Evolutionary conservation across 1,140 invertebrate genomes (phyloP).

Genomic region (Calliphora vicina): DNA sequence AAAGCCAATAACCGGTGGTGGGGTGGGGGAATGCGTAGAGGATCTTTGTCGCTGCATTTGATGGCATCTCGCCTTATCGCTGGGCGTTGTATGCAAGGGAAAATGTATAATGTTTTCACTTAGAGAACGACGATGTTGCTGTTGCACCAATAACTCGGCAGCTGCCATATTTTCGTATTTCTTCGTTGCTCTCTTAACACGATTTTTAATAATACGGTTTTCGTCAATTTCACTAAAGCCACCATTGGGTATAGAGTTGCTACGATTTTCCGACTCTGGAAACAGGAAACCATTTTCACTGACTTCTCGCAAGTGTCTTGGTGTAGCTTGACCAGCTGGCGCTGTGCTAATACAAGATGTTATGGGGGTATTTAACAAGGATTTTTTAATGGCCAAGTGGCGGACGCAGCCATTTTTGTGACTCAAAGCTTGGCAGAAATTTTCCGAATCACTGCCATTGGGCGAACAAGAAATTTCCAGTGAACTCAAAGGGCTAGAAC

Average conservation of each 20-base stretch:
- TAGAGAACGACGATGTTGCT: constrained; percentile 71
- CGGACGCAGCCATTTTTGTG: constrained; percentile 38
- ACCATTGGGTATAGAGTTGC: constrained; percentile 53
- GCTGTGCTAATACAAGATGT: constrained; percentile 41
- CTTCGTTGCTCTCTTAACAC: constrained; percentile 61
- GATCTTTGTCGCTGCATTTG: constrained; percentile 63
- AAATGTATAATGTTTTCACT: constrained; percentile 72
- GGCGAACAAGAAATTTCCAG: constrained; percentile 53
- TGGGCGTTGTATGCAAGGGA: constrained; percentile 67
- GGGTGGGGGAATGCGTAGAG: constrained; percentile 56
- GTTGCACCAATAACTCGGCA: constrained; percentile 51
- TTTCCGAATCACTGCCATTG: constrained; percentile 51
- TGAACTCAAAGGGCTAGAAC: constrained; percentile 53
- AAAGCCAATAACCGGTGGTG: constrained; percentile 40
- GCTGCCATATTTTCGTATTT: constrained; percentile 56
- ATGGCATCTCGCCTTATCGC: constrained; percentile 79
- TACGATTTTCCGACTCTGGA: constrained; percentile 48
- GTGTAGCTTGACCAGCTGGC: constrained; percentile 46
- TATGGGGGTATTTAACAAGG: background rate
- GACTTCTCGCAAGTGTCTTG: constrained; percentile 46
- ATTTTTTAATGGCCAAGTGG: constrained; percentile 10
- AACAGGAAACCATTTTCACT: constrained; percentile 56
- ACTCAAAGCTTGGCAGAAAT: constrained; percentile 31
- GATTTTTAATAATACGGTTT: constrained; percentile 47
- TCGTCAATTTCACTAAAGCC: constrained; percentile 49